phyloP scores from a whole-genome alignment of 2,888 invertebrate genomes.

The Entomobrya multifasciata region DNA sequence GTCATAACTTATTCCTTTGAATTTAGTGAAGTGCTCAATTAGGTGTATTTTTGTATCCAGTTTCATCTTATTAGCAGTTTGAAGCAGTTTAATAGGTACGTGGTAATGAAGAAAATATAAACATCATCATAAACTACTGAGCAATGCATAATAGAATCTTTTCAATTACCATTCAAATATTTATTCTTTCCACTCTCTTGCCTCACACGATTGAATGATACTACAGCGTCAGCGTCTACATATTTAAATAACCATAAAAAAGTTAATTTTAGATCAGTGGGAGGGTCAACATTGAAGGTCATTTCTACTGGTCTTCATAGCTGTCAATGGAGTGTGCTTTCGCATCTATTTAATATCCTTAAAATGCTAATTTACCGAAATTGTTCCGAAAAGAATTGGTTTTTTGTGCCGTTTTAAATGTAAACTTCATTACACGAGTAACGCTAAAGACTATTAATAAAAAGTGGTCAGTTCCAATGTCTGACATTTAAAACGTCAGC shows the following conservation, averaged over 20 bases:
- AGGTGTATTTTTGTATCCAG: background rate
- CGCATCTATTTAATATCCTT: too few species aligned
- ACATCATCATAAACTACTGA: slow-evolving; percentile 9
- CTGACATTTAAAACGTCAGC: too few species aligned
- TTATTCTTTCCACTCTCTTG: background rate
- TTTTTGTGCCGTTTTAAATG: too few species aligned
- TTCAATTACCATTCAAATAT: background rate
- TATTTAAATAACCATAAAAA: background rate
- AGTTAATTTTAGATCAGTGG: background rate
- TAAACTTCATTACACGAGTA: too few species aligned
- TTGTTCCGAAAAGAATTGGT: too few species aligned
- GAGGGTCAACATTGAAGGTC: slow-evolving; percentile 28
- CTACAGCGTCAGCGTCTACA: background rate
- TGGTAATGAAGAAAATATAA: slow-evolving; percentile 14
- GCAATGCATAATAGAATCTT: too few species aligned
- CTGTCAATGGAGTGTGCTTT: background rate
- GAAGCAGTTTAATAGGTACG: slow-evolving; percentile 39
- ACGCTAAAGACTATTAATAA: too few species aligned
- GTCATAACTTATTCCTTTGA: background rate
- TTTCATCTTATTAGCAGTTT: slow-evolving; percentile 5
- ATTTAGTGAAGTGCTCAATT: background rate
- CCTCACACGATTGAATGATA: background rate
- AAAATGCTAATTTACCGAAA: too few species aligned
- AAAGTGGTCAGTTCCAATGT: too few species aligned
- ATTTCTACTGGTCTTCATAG: background rate